phyloP scores from a whole-genome alignment of 2,797 vertebrate genomes.

The Acomys russatus region DNA sequence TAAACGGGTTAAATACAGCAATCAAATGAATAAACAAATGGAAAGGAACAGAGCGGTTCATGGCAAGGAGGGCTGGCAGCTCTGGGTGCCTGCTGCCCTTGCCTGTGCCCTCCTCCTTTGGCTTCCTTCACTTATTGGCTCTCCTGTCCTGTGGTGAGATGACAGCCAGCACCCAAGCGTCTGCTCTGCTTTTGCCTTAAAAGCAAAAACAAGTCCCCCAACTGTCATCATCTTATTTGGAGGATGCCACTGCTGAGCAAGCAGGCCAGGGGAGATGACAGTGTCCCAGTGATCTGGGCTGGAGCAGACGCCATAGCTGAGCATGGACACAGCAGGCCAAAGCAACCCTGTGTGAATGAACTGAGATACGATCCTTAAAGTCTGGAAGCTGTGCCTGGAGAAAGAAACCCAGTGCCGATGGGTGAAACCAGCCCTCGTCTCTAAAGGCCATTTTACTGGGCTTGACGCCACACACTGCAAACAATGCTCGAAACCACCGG shows the following conservation, averaged over 20 bases:
- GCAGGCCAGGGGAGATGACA: neutral
- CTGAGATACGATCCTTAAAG: neutral
- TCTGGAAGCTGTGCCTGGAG: neutral
- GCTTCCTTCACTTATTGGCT: neutral
- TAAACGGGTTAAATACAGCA: neutral
- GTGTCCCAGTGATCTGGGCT: neutral
- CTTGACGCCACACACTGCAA: neutral
- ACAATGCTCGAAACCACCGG: neutral
- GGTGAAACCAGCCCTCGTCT: neutral
- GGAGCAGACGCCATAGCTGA: rapidly evolving
- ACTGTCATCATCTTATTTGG: neutral
- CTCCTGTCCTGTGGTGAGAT: neutral
- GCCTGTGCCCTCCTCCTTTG: neutral
- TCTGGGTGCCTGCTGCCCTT: neutral
- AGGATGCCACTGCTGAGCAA: neutral
- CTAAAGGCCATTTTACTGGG: neutral
- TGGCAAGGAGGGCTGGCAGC: neutral
- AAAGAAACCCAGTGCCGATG: too few species aligned
- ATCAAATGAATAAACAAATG: neutral
- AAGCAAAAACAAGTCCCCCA: neutral
- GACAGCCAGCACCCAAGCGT: neutral
- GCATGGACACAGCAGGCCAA: rapidly evolving
- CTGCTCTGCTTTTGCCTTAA: neutral
- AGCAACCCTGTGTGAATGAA: too few species aligned
- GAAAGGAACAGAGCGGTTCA: neutral